A percentile compares a stretch with the other conserved stretches of the same genome.
Conservation (phyloP, 2,888 invertebrate species). For the Stenurella melanura region DNA sequence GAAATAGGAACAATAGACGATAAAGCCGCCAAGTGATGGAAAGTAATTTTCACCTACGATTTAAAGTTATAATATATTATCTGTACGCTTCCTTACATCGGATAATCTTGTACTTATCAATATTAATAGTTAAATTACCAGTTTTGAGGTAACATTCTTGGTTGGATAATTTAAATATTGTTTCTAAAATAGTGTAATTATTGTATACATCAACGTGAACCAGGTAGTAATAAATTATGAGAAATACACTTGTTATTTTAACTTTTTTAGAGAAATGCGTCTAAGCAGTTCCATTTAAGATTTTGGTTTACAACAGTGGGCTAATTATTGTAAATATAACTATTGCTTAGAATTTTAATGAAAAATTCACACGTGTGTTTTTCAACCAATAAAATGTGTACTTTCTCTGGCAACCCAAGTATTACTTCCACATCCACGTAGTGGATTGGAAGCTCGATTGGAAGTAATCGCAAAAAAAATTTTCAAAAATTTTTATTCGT, state of each 20-base stretch:
- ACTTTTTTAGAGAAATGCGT: neutral
- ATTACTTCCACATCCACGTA: too few relatives aligned
- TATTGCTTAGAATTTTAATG: too few relatives aligned
- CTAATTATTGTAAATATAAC: too few relatives aligned
- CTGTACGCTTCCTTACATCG: slow-evolving; percentile 1
- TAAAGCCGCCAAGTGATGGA: slow-evolving; percentile 9
- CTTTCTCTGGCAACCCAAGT: too few relatives aligned
- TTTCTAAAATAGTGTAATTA: slow-evolving; percentile 7
- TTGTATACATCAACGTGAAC: neutral
- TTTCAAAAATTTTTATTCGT: too few relatives aligned
- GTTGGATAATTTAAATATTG: neutral
- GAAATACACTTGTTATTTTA: neutral
- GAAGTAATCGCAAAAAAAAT: too few relatives aligned
- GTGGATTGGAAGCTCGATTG: too few relatives aligned
- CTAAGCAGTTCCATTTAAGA: neutral
- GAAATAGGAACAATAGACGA: slow-evolving; percentile 36
- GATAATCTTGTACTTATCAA: slow-evolving; percentile 15
- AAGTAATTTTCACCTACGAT: slow-evolving; percentile 37
- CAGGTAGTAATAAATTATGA: slow-evolving; percentile 3
- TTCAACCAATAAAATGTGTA: too few relatives aligned
- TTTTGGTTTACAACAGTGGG: too few relatives aligned
- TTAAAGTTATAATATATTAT: slow-evolving; percentile 10
- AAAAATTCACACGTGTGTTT: too few relatives aligned
- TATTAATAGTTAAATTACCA: slow-evolving; percentile 7
- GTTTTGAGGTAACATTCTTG: slow-evolving; percentile 4